Evolutionary conservation across 2,797 vertebrate genomes (phyloP).

Genomic region (Sebastiscus tertius): DNA sequence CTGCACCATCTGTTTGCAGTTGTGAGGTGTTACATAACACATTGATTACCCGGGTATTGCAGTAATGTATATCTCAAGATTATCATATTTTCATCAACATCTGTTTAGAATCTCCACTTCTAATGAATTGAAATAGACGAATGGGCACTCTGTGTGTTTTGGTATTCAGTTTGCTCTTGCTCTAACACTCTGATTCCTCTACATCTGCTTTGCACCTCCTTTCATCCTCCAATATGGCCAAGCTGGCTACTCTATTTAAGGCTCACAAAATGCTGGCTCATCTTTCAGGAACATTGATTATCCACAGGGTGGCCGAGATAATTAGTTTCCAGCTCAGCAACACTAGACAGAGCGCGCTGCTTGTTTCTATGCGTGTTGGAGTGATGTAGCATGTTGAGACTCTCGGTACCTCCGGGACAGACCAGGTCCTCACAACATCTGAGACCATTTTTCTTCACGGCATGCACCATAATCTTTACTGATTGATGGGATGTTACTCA

Average conservation of each 20-base stretch:
- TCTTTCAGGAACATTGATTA: slow-evolving; percentile 78
- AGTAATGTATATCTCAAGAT: slow-evolving; percentile 22
- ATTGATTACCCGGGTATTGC: slow-evolving; percentile 14
- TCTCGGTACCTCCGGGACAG: slow-evolving; percentile 32
- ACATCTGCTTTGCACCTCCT: slow-evolving; percentile 65
- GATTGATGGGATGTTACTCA: slow-evolving; percentile 26
- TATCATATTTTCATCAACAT: slow-evolving; percentile 23
- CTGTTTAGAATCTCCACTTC: slow-evolving; percentile 34
- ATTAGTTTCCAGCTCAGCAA: slow-evolving; percentile 76
- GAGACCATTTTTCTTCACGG: slow-evolving; percentile 31
- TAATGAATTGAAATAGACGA: not conserved
- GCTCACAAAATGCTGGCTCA: slow-evolving; percentile 76
- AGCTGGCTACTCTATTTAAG: slow-evolving; percentile 64
- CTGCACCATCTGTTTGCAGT: slow-evolving; percentile 17
- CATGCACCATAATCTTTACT: not conserved
- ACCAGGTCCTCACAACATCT: slow-evolving; percentile 31
- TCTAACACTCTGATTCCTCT: slow-evolving; percentile 24
- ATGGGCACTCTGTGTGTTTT: not conserved
- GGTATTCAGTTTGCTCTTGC: slow-evolving; percentile 24
- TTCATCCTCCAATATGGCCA: slow-evolving; percentile 55
- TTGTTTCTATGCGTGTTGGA: slow-evolving; percentile 52
- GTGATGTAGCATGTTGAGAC: slow-evolving; percentile 45
- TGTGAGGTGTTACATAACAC: not conserved
- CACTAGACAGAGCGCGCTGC: slow-evolving; percentile 56
- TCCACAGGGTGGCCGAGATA: slow-evolving; percentile 72